These are phyloP conservation scores for Scaptomyza pallida DNA, from an alignment of 1,140 invertebrate species.

Conservation along the genomic window DNA sequence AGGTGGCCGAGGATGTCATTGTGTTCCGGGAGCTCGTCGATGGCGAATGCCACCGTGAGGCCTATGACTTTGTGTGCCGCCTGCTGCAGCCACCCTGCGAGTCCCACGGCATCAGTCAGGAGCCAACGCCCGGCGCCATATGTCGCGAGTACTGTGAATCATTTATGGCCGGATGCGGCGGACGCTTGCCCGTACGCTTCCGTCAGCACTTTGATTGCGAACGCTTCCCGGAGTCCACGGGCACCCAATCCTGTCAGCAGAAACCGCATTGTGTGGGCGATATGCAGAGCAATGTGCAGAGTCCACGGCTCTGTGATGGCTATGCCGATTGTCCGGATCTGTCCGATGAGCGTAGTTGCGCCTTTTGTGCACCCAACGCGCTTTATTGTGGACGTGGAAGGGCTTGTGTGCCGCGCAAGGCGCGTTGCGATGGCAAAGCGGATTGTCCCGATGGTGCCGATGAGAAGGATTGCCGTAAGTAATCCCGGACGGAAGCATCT, in stretches of 20 bases:
- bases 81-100: slow-evolving; percentile 92
- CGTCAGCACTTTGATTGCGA: slow-evolving; percentile 91
- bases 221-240: slow-evolving; percentile 91
- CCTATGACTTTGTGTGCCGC: slow-evolving; percentile 94
- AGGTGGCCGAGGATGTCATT: slow-evolving; percentile 91
- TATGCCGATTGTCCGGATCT: slow-evolving; percentile 93
- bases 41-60: slow-evolving; percentile 93
- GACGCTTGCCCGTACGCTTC: slow-evolving; percentile 88
- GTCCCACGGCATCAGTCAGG: slow-evolving; percentile 57
- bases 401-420: slow-evolving; percentile 88
- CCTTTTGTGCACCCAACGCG: slow-evolving; percentile 89
- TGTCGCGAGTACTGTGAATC: slow-evolving; percentile 93
- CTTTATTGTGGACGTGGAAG: slow-evolving; percentile 91
- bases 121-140: slow-evolving; percentile 85
- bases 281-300: slow-evolving; percentile 89
- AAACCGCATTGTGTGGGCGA: slow-evolving; percentile 91
- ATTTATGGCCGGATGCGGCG: slow-evolving; percentile 92
- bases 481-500: not conserved
- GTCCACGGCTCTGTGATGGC: slow-evolving; percentile 92
- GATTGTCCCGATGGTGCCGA: slow-evolving; percentile 95
- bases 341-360: slow-evolving; percentile 90
- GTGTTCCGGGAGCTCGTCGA: slow-evolving; percentile 93
- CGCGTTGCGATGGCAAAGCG: slow-evolving; percentile 91
- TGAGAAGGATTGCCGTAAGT: slow-evolving; percentile 93
- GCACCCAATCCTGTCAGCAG: slow-evolving; percentile 88